Evolutionary conservation across 1,140 invertebrate genomes (phyloP).

Genomic region (Drosophila funebris): DNA sequence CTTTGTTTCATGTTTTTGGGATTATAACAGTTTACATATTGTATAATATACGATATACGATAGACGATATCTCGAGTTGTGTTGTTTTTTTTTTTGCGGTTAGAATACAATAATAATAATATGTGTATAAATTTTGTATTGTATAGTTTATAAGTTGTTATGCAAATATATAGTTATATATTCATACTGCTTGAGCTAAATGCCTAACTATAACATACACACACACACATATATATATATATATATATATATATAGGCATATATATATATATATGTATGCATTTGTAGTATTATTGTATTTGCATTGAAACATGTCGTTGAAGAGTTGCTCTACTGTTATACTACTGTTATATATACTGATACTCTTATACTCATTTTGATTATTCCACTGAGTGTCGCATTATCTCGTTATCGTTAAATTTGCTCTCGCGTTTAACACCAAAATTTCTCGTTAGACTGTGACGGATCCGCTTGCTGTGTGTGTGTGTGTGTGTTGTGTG

Average conservation of each 20-base stretch:
- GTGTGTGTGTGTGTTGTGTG: slow-evolving; percentile 17
- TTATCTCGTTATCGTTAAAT: slow-evolving; percentile 15
- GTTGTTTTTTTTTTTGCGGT: slow-evolving; percentile 4
- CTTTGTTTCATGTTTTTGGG: background rate
- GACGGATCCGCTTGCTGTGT: slow-evolving; percentile 71
- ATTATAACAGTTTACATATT: slow-evolving; percentile 26
- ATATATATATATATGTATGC: no score
- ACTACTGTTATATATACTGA: slow-evolving; percentile 23
- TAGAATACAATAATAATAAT: slow-evolving; percentile 34
- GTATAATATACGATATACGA: slow-evolving; percentile 14
- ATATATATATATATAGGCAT: no score
- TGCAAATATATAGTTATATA: slow-evolving; percentile 17
- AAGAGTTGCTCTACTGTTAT: slow-evolving; percentile 27
- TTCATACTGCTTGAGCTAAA: slow-evolving; percentile 72
- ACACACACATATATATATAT: slow-evolving; percentile 28
- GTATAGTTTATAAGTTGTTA: slow-evolving; percentile 47
- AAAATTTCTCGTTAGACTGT: slow-evolving; percentile 45
- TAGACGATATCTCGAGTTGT: slow-evolving; percentile 37
- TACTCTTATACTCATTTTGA: slow-evolving; percentile 15
- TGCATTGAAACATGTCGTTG: slow-evolving; percentile 40
- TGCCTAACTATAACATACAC: slow-evolving; percentile 64
- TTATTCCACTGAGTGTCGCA: slow-evolving; percentile 15
- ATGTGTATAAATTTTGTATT: slow-evolving; percentile 38
- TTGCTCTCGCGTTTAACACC: slow-evolving; percentile 7
- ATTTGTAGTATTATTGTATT: slow-evolving; percentile 27